Evolutionary conservation across 2,797 vertebrate genomes (phyloP), one percentile per base, ranked within the genome.

Genomic region (Erethizon dorsatum): DNA sequence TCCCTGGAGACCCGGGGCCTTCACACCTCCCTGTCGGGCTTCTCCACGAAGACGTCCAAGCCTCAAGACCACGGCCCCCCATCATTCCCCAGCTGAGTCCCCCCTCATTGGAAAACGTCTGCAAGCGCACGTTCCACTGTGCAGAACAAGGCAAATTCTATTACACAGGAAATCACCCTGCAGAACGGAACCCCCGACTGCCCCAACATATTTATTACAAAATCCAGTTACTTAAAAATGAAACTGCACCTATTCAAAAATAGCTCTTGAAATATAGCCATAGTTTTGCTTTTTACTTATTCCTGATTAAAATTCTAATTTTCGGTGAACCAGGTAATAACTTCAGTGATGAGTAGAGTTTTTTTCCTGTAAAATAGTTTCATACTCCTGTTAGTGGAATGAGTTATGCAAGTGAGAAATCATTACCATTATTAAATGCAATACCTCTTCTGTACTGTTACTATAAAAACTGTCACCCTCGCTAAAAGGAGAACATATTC

Each of bases 361-460:
- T 77, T 73, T 45, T 18, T 9, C 28, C 75, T 50, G 11, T 86
- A 79, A 96, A 93, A 92, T 47, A 82, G 54, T 93, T 97, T 91
- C 52, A 83, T 50, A 56, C 83, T 75, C n/a, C 41, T 14, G 86
- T 96, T 92, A 79, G 56, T 73, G 6, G 59, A 79, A 93, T 45
- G 15, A 94, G 59, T 89, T 90, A 93, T 47, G 2, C 88, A 95
- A 90, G 67, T 90, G 67, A 97, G 88, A 98, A 95, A 88, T 94
- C 45, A 94, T 89, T 95, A 95, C 47, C 73, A 94, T 92, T 95
- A 96, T 97, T 95, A 96, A 96, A 69, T 90, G 69, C 33, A 96
- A 45, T 77, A 95, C 92, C 94, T 97, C 77, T 97, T 92, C 92
- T 83, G n/a, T 89, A 95, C 71, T 87, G 22, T 96, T 94, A 97